phyloP scores from a whole-genome alignment of 2,113 vertebrate species.

The Cromileptes altivelis region DNA sequence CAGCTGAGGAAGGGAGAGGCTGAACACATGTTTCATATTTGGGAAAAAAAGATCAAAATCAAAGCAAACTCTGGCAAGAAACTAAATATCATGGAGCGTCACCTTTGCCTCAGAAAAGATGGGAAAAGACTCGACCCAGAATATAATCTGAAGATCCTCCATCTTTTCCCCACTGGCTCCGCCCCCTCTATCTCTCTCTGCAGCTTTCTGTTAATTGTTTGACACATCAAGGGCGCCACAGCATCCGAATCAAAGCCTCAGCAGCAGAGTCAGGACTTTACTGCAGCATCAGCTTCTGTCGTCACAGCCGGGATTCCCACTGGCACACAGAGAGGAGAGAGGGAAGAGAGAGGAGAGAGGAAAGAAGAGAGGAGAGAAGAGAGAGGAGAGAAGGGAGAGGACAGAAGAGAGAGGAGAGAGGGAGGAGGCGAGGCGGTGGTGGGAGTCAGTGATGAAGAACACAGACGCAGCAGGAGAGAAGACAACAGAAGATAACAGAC shows the following conservation, averaged over 20 bases:
- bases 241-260: slow-evolving; percentile 46
- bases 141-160: background rate
- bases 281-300: slow-evolving; percentile 72
- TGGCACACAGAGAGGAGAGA: slow-evolving; percentile 30
- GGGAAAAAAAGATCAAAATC: slow-evolving; percentile 2
- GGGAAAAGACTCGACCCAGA: background rate
- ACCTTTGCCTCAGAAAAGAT: background rate
- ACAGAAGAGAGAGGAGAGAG: background rate
- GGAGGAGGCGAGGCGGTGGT: background rate
- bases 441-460: slow-evolving; percentile 3
- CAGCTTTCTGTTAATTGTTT: slow-evolving; percentile 36
- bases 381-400: too few species aligned
- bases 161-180: background rate
- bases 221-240: slow-evolving; percentile 40
- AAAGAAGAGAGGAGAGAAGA: too few species aligned
- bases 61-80: background rate
- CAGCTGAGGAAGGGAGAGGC: slow-evolving; percentile 72
- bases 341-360: too few species aligned
- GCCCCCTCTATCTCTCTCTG: slow-evolving; percentile 17
- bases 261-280: slow-evolving; percentile 33
- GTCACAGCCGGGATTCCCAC: slow-evolving; percentile 76
- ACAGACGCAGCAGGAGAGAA: slow-evolving; percentile 14
- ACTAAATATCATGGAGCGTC: background rate
- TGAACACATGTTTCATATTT: slow-evolving; percentile 39
- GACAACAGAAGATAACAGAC: slow-evolving; percentile 23